phyloP scores from a whole-genome alignment of 1,140 invertebrate species.

The Trichomalopsis sarcophagae region DNA sequence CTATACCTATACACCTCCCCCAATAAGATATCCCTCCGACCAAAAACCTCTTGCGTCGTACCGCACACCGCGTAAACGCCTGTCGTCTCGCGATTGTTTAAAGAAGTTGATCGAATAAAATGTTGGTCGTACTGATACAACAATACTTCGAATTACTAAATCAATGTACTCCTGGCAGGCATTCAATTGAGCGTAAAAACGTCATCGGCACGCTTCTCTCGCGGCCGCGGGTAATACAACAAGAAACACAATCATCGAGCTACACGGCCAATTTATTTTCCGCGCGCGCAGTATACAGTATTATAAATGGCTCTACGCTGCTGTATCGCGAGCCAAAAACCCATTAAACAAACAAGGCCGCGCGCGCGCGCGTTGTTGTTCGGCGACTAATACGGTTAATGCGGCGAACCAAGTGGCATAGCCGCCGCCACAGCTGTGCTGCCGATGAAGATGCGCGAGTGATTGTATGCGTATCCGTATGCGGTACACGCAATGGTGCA shows the following conservation, averaged over 20 bases:
- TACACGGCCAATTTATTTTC: slow-evolving; percentile 17
- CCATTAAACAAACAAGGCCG: slow-evolving; percentile 23
- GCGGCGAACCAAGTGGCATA: slow-evolving; percentile 35
- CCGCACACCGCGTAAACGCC: not conserved
- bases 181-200: not conserved
- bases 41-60: slow-evolving; percentile 39
- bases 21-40: slow-evolving; percentile 51
- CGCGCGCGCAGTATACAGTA: not conserved
- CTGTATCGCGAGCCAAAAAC: not conserved
- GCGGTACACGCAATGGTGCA: slow-evolving; percentile 49
- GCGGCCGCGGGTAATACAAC: not conserved
- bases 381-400: slow-evolving; percentile 56
- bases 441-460: slow-evolving; percentile 39
- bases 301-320: not conserved
- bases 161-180: not conserved
- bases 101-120: not conserved
- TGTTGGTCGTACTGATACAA: not conserved
- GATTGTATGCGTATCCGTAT: slow-evolving; percentile 1
- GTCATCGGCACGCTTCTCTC: no score
- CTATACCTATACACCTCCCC: not conserved
- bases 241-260: slow-evolving; percentile 3
- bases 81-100: slow-evolving; percentile 5
- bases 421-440: not conserved
- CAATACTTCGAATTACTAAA: not conserved
- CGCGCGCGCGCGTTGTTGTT: not conserved